Base-by-base conservation (phyloP, 2,113 vertebrate genomes). In the Neotoma lepida region DNA sequence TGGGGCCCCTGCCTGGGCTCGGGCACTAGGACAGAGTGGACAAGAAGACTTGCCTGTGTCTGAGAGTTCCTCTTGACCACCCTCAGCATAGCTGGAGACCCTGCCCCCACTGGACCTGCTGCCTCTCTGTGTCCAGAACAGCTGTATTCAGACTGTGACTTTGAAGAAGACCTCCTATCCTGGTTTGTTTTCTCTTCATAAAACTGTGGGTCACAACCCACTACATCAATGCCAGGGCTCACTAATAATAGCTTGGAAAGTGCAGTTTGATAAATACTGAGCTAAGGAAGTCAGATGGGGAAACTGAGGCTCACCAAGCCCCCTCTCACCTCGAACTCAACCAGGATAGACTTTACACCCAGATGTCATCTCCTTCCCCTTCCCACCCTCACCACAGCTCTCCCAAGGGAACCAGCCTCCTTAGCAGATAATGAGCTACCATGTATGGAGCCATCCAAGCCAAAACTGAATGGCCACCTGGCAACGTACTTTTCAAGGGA, bases 41-140 rank as follows among this genome's bases (percentile, higher is more conserved):
- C 94, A 94, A 95, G 93, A 95, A 96, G 95, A 95, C 90, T 86
- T 63, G 41, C 44, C 85, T 18, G 41, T 35, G 81, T 71, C 77
- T 46, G 77, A 73, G 64, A 95, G 86, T 33, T 74, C 89, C 91
- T 87, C 86, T 39, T 58, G 94, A 91, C 94, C 96, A 95, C 97
- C 94, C 96, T 97, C 74, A 1, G 80, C 0, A 63, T 63, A 33
- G 49, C 89, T 6, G 63, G 84, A 80, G 76, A 26, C 78, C 90
- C 91, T 24, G 33, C 94, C 96, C 86, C 94, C 78, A 14, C 73
- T 28, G 14, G 54, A 86, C 61, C 84, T 15, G 61, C 64, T 0
- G 3, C 30, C 49, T 56, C 64, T 61, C 76, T 0, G 14, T 95
- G 90, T 86, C 94, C 86, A 49, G 71, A 2, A 4, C 13, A 17